Evolutionary conservation across 2,888 invertebrate species (phyloP).

Genomic region (Pandemis cinnamomeana): DNA sequence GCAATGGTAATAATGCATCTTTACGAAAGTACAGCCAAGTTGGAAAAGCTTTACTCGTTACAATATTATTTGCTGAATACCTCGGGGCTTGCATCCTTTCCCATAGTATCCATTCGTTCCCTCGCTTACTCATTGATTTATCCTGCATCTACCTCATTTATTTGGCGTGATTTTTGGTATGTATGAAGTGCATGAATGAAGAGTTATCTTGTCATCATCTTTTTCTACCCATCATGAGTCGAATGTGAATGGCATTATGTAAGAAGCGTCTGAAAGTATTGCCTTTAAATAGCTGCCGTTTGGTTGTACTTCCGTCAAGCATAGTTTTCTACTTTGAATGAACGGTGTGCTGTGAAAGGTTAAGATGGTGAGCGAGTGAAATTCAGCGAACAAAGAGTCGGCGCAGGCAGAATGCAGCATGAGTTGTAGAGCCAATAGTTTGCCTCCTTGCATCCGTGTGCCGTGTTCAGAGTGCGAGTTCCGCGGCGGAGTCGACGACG

Average conservation of each 20-base stretch:
- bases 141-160: conserved; percentile 66
- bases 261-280: conserved; percentile 13
- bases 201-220: conserved; percentile 36
- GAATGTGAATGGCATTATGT: conserved; percentile 15
- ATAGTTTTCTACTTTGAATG: conserved; percentile 71
- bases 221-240: conserved; percentile 27
- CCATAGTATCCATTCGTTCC: conserved; percentile 52
- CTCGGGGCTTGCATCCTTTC: conserved; percentile 72
- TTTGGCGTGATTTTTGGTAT: conserved; percentile 58
- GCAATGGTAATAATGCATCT: conserved; percentile 45
- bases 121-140: conserved; percentile 53
- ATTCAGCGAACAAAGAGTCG: conserved; percentile 76
- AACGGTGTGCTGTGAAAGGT: conserved; percentile 49
- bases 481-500: conserved; percentile 65
- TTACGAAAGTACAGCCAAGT: conserved; percentile 78
- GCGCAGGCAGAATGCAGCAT: conserved; percentile 67
- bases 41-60: conserved; percentile 56
- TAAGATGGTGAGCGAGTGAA: conserved; percentile 75
- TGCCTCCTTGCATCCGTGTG: conserved; percentile 77
- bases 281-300: conserved; percentile 60
- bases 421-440: conserved; percentile 73
- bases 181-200: conserved; percentile 57
- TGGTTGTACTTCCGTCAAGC: conserved; percentile 75
- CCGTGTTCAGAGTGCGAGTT: conserved; percentile 60
- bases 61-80: conserved; percentile 66